These are phyloP conservation scores for Leptinotarsa haldemani DNA, from an alignment of 2,888 invertebrate species.

Conservation along the genomic window DNA sequence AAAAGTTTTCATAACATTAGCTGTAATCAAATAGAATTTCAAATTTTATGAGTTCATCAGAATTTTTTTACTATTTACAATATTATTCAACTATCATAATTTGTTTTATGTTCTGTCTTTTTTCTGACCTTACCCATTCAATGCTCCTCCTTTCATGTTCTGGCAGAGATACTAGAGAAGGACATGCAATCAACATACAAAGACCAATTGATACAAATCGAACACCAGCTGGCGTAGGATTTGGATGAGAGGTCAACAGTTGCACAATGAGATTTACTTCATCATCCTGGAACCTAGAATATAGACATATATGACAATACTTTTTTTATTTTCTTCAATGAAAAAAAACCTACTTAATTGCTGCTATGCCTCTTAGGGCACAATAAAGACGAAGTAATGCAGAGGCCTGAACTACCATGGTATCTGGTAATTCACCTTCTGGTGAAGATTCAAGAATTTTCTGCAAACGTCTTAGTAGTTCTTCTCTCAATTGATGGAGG, in stretches of 20 bases:
- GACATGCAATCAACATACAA: constrained; percentile 95
- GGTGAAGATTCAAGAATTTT: constrained; percentile 73
- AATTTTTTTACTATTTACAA: no score
- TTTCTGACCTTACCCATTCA: constrained; percentile 75
- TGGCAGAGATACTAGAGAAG: constrained; percentile 77
- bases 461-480: constrained; percentile 79
- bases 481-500: constrained; percentile 78
- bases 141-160: constrained; percentile 88
- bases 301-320: no score
- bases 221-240: constrained; percentile 91
- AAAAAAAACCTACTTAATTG: constrained; percentile 76
- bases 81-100: background rate
- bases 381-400: constrained; percentile 90
- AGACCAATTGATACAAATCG: constrained; percentile 92
- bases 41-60: no score
- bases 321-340: no score
- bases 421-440: constrained; percentile 72
- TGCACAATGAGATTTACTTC: constrained; percentile 87
- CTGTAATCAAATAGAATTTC: no score
- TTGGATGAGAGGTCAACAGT: constrained; percentile 88
- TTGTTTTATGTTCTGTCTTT: background rate
- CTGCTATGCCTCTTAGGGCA: constrained; percentile 91
- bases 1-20: no score
- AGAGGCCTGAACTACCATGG: constrained; percentile 85
- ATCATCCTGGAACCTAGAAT: constrained; percentile 84